Evolutionary conservation across 2,888 invertebrate genomes (phyloP).

Genomic region (Molanna angustata): DNA sequence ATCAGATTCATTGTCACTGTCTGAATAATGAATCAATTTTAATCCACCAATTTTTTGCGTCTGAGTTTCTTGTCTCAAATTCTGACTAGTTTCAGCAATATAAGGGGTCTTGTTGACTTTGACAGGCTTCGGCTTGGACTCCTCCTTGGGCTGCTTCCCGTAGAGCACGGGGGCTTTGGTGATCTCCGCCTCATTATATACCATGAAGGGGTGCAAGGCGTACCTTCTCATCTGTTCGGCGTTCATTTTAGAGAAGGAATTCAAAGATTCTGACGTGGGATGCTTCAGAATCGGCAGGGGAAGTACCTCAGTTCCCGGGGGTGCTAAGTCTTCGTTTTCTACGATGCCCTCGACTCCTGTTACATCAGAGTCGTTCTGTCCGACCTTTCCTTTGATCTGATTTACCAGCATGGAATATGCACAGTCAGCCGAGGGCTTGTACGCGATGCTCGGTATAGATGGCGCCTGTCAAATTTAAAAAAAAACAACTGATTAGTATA

Average conservation of each 20-base stretch:
- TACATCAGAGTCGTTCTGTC: conserved; percentile 4
- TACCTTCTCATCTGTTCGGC: conserved; percentile 20
- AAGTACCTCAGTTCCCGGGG: conserved; percentile 45
- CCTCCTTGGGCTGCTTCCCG: conserved; percentile 33
- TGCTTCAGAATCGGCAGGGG: conserved; percentile 36
- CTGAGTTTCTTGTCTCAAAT: not conserved
- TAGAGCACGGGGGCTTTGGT: conserved; percentile 46
- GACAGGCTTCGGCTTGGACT: conserved; percentile 20
- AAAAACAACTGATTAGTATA: too few species aligned
- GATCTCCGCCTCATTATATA: conserved; percentile 34
- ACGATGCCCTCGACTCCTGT: not conserved
- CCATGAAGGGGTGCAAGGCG: conserved; percentile 28
- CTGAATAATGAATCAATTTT: conserved; percentile 58
- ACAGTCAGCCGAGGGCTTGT: conserved; percentile 82
- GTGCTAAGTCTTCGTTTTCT: conserved; percentile 43
- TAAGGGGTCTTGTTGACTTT: not conserved
- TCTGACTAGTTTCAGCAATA: not conserved
- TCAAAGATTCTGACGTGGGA: conserved; percentile 16
- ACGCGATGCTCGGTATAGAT: conserved; percentile 63
- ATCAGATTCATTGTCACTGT: conserved; percentile 47
- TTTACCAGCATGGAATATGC: conserved; percentile 85
- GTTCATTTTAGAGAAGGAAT: conserved; percentile 20
- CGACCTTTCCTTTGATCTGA: conserved; percentile 67
- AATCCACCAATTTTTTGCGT: conserved; percentile 43
- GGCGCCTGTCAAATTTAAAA: conserved; percentile 46